Conservation (phyloP, 1,140 invertebrate species). For the Coptotermes formosanus region DNA sequence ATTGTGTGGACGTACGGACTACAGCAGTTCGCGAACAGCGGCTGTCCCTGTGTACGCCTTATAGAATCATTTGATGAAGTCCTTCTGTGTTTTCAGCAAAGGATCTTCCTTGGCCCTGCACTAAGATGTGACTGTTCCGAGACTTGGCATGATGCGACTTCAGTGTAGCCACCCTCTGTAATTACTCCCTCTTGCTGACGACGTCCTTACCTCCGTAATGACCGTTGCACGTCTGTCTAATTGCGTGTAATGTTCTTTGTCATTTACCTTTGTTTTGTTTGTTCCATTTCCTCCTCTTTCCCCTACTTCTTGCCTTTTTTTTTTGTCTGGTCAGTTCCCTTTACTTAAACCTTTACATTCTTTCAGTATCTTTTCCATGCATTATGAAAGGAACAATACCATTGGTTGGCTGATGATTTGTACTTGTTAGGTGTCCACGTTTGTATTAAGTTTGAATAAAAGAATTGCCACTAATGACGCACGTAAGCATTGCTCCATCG, state of each 20-base stretch:
- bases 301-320: neutral
- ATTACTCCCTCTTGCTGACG: no score
- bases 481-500: no score
- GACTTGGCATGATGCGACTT: no score
- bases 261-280: neutral
- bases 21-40: no score
- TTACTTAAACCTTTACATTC: neutral
- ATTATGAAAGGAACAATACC: neutral
- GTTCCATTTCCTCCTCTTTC: neutral
- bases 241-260: constrained; percentile 17
- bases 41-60: no score
- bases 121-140: no score
- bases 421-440: neutral
- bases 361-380: constrained; percentile 4
- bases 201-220: no score
- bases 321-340: neutral
- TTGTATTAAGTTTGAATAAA: neutral
- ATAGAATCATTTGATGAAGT: no score
- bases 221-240: neutral
- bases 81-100: no score
- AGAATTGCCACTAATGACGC: neutral
- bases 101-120: no score
- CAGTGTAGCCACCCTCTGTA: no score
- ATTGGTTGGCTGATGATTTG: neutral
- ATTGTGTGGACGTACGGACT: no score